Evolutionary conservation across 2,797 vertebrate genomes (phyloP).

Genomic region (Valencia hispanica): DNA sequence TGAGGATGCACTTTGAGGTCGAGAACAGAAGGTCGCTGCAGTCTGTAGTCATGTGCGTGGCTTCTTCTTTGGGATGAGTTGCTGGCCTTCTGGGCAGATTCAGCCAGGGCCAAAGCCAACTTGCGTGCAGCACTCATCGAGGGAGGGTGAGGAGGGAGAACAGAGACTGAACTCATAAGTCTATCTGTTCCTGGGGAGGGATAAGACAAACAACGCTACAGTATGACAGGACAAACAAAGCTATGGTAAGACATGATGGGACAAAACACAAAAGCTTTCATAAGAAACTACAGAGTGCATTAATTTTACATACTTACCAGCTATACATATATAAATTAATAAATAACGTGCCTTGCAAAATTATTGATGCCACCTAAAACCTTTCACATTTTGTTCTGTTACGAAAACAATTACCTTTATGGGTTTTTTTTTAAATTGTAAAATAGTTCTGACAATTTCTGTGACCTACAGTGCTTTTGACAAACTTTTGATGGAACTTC

Average conservation of each 20-base stretch:
- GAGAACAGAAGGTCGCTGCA: conserved; percentile 63
- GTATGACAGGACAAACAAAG: conserved; percentile 80
- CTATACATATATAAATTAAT: neutral
- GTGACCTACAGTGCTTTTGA: too few relatives aligned
- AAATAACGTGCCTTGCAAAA: neutral
- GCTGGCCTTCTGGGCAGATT: conserved; percentile 93
- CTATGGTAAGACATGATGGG: conserved; percentile 81
- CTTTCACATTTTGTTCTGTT: neutral
- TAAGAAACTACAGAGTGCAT: conserved; percentile 76
- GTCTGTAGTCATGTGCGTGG: conserved; percentile 68
- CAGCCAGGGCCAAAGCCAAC: conserved; percentile 92
- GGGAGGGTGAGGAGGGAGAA: conserved; percentile 94
- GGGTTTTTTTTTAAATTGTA: too few relatives aligned
- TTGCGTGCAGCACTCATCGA: conserved; percentile 95
- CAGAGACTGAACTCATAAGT: conserved; percentile 94
- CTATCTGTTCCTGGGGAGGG: conserved; percentile 85
- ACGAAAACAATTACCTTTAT: neutral
- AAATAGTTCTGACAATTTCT: neutral
- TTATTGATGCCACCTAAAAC: neutral
- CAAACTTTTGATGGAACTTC: neutral
- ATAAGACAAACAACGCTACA: conserved; percentile 81
- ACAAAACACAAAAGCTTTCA: conserved; percentile 80
- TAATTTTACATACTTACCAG: conserved; percentile 55
- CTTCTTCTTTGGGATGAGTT: conserved; percentile 84
- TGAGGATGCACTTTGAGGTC: conserved; percentile 65